Percentiles rank a stretch among this genome's conserved stretches.
phyloP scores from a whole-genome alignment of 2,797 vertebrate species.

The Decapterus maruadsi region DNA sequence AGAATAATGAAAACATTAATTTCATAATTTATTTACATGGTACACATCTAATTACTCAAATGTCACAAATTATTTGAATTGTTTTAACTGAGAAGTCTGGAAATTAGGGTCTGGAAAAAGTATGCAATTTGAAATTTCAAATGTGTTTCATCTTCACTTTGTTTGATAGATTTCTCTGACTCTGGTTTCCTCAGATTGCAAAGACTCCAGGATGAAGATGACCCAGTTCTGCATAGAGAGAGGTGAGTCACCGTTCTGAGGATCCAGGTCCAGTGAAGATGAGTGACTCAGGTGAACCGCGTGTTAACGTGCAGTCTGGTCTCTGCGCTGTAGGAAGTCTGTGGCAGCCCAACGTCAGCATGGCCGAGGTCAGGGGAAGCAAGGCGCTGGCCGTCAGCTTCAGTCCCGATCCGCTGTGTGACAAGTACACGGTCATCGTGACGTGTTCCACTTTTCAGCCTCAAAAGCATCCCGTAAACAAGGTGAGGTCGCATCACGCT shows the following conservation, averaged over 20 bases:
- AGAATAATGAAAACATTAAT: too few relatives aligned
- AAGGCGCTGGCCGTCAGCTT: constrained; percentile 69
- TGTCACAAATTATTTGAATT: too few relatives aligned
- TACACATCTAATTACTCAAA: too few relatives aligned
- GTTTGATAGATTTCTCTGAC: constrained; percentile 2
- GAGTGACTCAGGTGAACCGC: neutral
- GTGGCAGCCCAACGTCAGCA: constrained; percentile 78
- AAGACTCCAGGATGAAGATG: constrained; percentile 53
- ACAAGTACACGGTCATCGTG: constrained; percentile 63
- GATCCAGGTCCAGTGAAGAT: neutral
- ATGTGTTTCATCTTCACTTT: neutral
- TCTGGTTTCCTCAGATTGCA: constrained; percentile 73
- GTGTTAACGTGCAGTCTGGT: neutral
- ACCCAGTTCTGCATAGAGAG: constrained; percentile 77
- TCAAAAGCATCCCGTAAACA: rapidly evolving
- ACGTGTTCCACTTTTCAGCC: constrained; percentile 5
- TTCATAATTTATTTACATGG: too few relatives aligned
- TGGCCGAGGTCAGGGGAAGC: constrained; percentile 21
- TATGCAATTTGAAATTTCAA: too few relatives aligned
- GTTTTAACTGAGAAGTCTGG: too few relatives aligned
- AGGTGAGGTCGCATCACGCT: constrained; percentile 39
- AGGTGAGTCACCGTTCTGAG: constrained; percentile 65
- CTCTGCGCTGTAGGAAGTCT: constrained; percentile 70
- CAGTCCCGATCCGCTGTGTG: constrained; percentile 50
- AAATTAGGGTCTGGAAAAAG: too few relatives aligned